Conservation (phyloP, 2,797 vertebrate species). For the Hirundo rustica region DNA sequence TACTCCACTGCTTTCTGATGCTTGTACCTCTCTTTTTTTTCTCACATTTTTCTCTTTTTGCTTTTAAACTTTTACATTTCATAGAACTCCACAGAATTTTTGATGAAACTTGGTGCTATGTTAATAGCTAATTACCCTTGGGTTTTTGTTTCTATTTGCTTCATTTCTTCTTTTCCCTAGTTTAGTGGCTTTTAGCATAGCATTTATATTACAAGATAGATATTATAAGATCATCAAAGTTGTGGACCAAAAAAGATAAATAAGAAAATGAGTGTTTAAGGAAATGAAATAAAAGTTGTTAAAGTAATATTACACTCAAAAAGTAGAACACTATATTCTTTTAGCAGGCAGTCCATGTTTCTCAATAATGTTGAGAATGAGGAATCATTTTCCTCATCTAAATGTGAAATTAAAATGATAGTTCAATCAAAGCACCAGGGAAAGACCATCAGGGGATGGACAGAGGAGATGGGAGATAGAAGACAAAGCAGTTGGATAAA, state of each 20-base stretch:
- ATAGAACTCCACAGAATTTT: not conserved
- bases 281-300: not conserved
- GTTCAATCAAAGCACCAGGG: not conserved
- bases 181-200: not conserved
- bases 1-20: not conserved
- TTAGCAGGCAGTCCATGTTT: not conserved
- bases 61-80: not conserved
- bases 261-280: not conserved
- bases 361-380: not conserved
- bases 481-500: not conserved
- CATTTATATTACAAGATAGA: not conserved
- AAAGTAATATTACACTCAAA: not conserved
- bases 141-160: not conserved
- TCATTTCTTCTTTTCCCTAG: not conserved
- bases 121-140: not conserved
- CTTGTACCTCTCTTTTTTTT: not conserved
- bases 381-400: not conserved
- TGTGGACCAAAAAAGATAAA: not conserved
- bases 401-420: not conserved
- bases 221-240: not conserved
- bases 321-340: not conserved
- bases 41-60: not conserved
- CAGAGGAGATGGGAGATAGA: not conserved
- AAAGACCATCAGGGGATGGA: not conserved
- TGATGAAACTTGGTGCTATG: not conserved